Evolutionary conservation across 2,888 invertebrate genomes (phyloP).

Genomic region (Morpho deidamia): DNA sequence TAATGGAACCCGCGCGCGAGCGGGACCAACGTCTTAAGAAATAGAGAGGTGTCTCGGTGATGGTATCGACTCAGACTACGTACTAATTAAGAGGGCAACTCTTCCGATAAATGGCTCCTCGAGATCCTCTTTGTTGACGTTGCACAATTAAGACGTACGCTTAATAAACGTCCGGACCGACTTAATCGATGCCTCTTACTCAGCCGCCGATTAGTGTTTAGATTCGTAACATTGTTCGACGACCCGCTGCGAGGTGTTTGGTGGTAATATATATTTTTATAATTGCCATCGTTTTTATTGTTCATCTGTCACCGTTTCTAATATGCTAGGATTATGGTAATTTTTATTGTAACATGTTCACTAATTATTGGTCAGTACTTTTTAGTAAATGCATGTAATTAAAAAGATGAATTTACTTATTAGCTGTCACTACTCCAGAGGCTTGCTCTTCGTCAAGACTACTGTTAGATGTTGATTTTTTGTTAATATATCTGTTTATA

Average conservation of each 20-base stretch:
- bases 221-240: slow-evolving; percentile 53
- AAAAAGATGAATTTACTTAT: too few species aligned
- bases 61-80: slow-evolving; percentile 59
- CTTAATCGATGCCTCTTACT: slow-evolving; percentile 52
- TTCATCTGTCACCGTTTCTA: slow-evolving; percentile 6
- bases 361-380: slow-evolving; percentile 1
- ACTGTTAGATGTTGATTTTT: too few species aligned
- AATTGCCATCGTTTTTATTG: slow-evolving; percentile 19
- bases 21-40: slow-evolving; percentile 39
- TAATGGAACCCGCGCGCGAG: slow-evolving; percentile 21
- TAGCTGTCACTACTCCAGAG: too few species aligned
- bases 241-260: slow-evolving; percentile 59
- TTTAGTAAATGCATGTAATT: background rate
- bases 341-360: slow-evolving; percentile 12
- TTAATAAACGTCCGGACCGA: slow-evolving; percentile 52
- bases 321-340: slow-evolving; percentile 9
- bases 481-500: too few species aligned
- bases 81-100: slow-evolving; percentile 66
- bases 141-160: slow-evolving; percentile 61
- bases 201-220: slow-evolving; percentile 56
- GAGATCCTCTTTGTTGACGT: slow-evolving; percentile 38
- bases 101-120: slow-evolving; percentile 37
- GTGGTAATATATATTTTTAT: slow-evolving; percentile 55
- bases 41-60: slow-evolving; percentile 63
- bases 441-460: too few species aligned